These are phyloP conservation scores for Austrolebias charrua DNA, from an alignment of 2,797 vertebrate species.

Conservation along the genomic window DNA sequence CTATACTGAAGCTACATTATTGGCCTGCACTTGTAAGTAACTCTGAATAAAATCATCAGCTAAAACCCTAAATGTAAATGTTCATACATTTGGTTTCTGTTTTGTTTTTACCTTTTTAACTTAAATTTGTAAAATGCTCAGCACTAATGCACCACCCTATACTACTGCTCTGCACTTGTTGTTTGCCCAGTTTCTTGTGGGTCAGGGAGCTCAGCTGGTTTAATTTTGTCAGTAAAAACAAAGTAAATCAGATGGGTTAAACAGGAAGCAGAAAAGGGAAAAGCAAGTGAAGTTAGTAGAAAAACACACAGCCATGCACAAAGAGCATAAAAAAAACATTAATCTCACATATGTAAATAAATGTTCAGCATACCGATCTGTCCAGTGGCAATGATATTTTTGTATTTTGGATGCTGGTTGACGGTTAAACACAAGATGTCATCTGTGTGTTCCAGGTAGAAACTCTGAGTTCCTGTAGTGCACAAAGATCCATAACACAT, in stretches of 20 bases:
- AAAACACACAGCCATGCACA: conserved; percentile 57
- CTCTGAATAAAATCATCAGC: too few species aligned
- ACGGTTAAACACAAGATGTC: conserved; percentile 95
- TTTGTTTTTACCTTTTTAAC: too few species aligned
- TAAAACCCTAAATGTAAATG: too few species aligned
- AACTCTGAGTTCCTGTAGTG: conserved; percentile 89
- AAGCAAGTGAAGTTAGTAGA: conserved; percentile 47
- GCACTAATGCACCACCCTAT: too few species aligned
- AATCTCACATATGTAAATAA: conserved; percentile 6
- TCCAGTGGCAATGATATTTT: conserved; percentile 92
- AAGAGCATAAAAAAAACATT: conserved; percentile 10
- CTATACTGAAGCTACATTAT: too few species aligned
- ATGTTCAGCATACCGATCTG: conserved; percentile 85
- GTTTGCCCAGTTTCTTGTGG: too few species aligned
- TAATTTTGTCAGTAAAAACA: conserved; percentile 4
- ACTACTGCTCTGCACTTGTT: too few species aligned
- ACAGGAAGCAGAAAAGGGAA: conserved; percentile 45
- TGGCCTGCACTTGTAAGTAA: too few species aligned
- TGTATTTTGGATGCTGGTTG: conserved; percentile 96
- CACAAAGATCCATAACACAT: conserved; percentile 8
- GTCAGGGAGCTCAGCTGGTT: not conserved
- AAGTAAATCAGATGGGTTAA: conserved; percentile 45
- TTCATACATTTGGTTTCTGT: too few species aligned
- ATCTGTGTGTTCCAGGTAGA: conserved; percentile 95
- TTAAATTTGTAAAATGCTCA: too few species aligned